A percentile compares a stretch with the other conserved stretches of the same genome.
Conservation (phyloP, 2,797 vertebrate genomes). For the Pelochelys cantorii region DNA sequence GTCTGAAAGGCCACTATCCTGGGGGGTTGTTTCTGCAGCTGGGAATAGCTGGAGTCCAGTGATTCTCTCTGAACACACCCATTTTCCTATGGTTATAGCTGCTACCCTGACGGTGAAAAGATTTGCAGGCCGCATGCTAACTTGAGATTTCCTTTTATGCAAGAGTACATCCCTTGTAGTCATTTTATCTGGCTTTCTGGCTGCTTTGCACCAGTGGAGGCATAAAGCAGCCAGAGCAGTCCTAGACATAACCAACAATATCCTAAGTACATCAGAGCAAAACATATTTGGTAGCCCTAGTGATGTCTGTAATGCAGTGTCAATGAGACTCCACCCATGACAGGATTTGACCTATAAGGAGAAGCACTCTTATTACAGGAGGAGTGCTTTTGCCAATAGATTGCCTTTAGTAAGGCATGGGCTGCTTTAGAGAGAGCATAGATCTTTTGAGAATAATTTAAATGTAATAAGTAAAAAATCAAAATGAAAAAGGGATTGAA, state of each 20-base stretch:
- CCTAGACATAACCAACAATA: neutral
- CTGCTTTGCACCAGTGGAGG: neutral
- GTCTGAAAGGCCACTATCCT: neutral
- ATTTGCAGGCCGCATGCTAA: neutral
- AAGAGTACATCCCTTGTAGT: neutral
- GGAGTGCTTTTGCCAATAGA: neutral
- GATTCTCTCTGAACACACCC: neutral
- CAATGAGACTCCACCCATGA: neutral
- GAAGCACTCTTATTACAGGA: too few relatives aligned
- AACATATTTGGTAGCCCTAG: neutral
- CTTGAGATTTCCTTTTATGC: neutral
- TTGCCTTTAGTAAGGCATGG: neutral
- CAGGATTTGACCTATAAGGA: neutral
- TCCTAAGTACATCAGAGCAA: neutral
- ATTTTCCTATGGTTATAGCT: neutral
- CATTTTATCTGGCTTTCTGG: neutral
- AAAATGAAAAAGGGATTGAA: conserved; percentile 38
- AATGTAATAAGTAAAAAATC: neutral
- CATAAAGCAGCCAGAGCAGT: neutral
- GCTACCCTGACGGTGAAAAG: neutral
- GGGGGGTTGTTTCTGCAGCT: neutral
- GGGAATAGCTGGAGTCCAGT: neutral
- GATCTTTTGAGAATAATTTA: neutral
- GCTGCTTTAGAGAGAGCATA: neutral
- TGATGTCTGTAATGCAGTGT: neutral